A percentile compares a stretch with the other conserved stretches of the same genome.
phyloP scores from a whole-genome alignment of 1,140 invertebrate species.

The Rhyacophila brunnea region DNA sequence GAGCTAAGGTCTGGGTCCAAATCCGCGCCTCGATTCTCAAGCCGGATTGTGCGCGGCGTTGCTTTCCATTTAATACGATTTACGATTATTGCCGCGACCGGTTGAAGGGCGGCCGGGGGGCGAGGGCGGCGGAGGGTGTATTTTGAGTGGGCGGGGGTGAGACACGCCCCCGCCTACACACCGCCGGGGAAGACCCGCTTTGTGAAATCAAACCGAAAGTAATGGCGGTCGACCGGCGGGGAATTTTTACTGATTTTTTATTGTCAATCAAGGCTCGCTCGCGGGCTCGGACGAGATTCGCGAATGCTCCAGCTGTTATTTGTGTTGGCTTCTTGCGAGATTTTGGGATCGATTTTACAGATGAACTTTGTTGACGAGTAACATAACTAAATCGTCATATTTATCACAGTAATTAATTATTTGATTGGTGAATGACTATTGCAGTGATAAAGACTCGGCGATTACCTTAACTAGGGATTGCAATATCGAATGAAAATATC shows the following conservation, averaged over 20 bases:
- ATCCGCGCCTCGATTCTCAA: conserved; percentile 23
- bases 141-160: conserved; percentile 8
- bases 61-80: conserved; percentile 42
- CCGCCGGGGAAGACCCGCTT: conserved; percentile 12
- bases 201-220: conserved; percentile 35
- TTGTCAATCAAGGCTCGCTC: conserved; percentile 28
- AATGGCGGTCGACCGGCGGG: conserved; percentile 30
- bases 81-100: conserved; percentile 31
- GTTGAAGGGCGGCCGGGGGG: conserved; percentile 1
- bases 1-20: conserved; percentile 23
- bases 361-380: too few species aligned
- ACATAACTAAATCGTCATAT: too few species aligned
- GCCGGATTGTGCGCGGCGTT: conserved; percentile 38
- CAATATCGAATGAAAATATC: too few species aligned
- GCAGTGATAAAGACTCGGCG: too few species aligned
- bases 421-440: too few species aligned
- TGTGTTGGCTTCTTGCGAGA: too few species aligned
- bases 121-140: background rate
- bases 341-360: too few species aligned
- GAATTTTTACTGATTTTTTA: conserved; percentile 36
- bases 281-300: background rate
- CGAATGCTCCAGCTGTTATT: too few species aligned
- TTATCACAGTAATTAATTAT: too few species aligned
- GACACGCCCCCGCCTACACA: conserved; percentile 7
- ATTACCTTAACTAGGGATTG: too few species aligned